These are phyloP conservation scores for Microcebus tavaratra DNA, from an alignment of 2,113 vertebrate genomes.

Conservation along the genomic window DNA sequence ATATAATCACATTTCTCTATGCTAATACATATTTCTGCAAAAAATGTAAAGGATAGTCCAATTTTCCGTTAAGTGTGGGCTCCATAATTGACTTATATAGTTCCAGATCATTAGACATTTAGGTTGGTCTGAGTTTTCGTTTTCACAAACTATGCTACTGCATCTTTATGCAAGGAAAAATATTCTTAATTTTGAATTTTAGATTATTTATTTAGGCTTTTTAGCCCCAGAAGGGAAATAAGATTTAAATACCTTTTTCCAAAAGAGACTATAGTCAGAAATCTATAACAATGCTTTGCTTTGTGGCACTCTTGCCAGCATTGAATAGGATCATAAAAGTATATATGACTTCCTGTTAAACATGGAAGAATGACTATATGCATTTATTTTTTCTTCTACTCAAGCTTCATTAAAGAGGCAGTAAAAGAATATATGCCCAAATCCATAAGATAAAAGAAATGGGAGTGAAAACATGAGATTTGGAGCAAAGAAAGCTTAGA, in stretches of 20 bases:
- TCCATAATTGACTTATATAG: background rate
- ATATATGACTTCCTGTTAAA: background rate
- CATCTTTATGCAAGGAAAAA: background rate
- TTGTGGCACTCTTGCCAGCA: background rate
- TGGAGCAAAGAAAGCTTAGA: background rate
- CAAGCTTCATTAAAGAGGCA: background rate
- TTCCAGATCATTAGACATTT: background rate
- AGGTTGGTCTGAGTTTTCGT: background rate
- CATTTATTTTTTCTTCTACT: background rate
- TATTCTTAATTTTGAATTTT: constrained; percentile 27
- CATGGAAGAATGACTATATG: background rate
- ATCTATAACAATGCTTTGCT: background rate
- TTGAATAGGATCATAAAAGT: no score
- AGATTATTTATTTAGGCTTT: background rate
- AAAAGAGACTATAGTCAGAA: background rate
- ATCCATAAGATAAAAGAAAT: background rate
- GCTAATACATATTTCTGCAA: background rate
- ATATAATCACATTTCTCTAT: background rate
- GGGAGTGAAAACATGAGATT: background rate
- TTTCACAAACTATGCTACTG: background rate
- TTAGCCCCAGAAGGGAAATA: background rate
- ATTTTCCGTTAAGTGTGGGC: background rate
- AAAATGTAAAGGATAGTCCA: background rate
- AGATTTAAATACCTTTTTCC: background rate
- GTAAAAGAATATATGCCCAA: background rate